These are phyloP conservation scores for zebrafish (Danio rerio) DNA, from an alignment of 2,113 vertebrate genomes.

Conservation along the genomic window DNA sequence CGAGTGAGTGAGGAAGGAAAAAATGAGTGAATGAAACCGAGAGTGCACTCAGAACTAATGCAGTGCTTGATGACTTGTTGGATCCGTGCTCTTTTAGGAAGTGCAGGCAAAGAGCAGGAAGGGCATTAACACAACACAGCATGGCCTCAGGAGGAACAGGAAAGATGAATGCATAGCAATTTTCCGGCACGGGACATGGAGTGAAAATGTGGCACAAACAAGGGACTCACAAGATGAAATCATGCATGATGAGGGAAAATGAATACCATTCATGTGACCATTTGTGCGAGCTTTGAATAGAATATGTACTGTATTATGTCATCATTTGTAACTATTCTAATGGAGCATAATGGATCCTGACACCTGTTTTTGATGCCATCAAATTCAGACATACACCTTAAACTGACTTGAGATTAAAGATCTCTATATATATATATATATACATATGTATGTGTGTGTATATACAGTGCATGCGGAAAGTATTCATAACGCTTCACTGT, in stretches of 20 bases:
- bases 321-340: neutral
- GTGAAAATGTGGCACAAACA: constrained; percentile 11
- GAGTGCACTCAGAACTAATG: constrained; percentile 76
- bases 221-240: neutral
- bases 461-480: too few relatives aligned
- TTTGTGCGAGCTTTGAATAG: neutral
- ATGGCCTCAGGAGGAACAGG: constrained; percentile 64
- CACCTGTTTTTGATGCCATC: neutral
- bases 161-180: constrained; percentile 56
- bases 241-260: neutral
- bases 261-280: neutral
- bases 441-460: too few relatives aligned
- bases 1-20: neutral
- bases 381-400: neutral
- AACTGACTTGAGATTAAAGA: neutral
- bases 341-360: neutral
- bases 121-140: constrained; percentile 70
- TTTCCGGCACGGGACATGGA: neutral
- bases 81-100: constrained; percentile 74
- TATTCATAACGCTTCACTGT: too few relatives aligned
- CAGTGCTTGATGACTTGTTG: constrained; percentile 77
- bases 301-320: neutral
- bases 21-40: constrained; percentile 1
- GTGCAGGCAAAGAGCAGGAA: constrained; percentile 75
- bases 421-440: too few relatives aligned